Evolutionary conservation across 2,797 vertebrate genomes (phyloP).

Genomic region (Lepidocolaptes lacrymiger): DNA sequence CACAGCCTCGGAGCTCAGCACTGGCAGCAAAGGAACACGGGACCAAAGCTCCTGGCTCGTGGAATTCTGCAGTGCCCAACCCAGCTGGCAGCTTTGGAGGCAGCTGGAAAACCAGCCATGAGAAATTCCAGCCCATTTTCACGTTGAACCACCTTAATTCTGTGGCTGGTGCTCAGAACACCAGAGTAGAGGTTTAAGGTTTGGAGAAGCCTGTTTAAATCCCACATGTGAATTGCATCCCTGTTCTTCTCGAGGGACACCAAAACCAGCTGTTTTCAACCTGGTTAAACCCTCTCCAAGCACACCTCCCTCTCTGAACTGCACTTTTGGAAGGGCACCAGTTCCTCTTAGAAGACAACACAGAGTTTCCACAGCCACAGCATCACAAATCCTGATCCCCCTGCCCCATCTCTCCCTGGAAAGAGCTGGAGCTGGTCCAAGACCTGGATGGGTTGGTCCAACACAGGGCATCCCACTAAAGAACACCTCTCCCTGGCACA

Average conservation of each 20-base stretch:
- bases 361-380: not conserved
- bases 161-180: not conserved
- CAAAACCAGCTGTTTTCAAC: not conserved
- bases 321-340: rapidly evolving
- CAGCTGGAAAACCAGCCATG: not conserved
- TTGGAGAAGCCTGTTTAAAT: not conserved
- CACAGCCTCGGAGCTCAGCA: not conserved
- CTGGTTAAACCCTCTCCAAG: not conserved
- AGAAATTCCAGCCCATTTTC: not conserved
- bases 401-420: not conserved
- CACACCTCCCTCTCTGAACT: not conserved
- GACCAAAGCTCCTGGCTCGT: not conserved
- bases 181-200: not conserved
- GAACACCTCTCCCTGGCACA: not conserved
- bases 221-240: not conserved
- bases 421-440: not conserved
- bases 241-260: not conserved
- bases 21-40: not conserved
- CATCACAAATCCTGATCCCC: not conserved
- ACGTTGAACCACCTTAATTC: not conserved
- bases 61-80: not conserved
- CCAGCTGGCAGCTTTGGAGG: not conserved
- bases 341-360: not conserved
- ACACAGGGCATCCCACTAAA: not conserved
- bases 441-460: not conserved